Base-by-base conservation (phyloP, 1,140 invertebrate genomes). In the Brevipalpus yothersi region DNA sequence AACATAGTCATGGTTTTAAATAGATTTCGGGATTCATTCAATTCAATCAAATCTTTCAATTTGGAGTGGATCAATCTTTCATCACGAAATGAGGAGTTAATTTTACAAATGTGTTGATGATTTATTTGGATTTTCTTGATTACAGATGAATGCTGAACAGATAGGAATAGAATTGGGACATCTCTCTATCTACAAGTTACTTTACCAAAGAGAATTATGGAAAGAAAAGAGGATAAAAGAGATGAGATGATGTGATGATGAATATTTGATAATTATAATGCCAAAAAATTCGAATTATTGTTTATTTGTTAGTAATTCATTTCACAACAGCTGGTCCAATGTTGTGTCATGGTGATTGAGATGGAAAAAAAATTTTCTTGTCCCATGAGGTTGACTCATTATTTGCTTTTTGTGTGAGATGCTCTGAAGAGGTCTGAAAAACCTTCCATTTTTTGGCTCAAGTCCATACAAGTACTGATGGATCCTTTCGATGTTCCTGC, bases 381-480 rank as follows among this genome's bases (percentile, higher is more conserved):
- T 4, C 4, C 8, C 45, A 3, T 8, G 17, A 47, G 17, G 45
- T 15, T 47, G 45, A 47, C 45, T 3, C 7, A 47, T 47, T 15
- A 47, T 15, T 13, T 13, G 45, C 13, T 15, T 47, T 47, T 47
- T 31, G 31, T 31, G 5, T 31, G 2, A 31, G 31, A 31, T 31
- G 31, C 31, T 31, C 31, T 31, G 5, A 31, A 31, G 9, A 9
- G 9, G 15, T 15, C 9, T 10, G 9, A 45, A 15, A 47, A 15
- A 47, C 13, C 13, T 2, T 47, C 7, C 17, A 31, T 54, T 15
- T 23, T 54, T 54, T 54, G 19, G 13, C 41, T 51, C 56, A 60
- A 11, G 62, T 61, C 62, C 62, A 63, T 17, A 61, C 19, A 17
- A 63, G 11, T 19, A 54, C 47, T 17, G 15, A 23, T 17, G 62